Evolutionary conservation across 2,113 vertebrate species (phyloP).

Genomic region (Rynchops niger): DNA sequence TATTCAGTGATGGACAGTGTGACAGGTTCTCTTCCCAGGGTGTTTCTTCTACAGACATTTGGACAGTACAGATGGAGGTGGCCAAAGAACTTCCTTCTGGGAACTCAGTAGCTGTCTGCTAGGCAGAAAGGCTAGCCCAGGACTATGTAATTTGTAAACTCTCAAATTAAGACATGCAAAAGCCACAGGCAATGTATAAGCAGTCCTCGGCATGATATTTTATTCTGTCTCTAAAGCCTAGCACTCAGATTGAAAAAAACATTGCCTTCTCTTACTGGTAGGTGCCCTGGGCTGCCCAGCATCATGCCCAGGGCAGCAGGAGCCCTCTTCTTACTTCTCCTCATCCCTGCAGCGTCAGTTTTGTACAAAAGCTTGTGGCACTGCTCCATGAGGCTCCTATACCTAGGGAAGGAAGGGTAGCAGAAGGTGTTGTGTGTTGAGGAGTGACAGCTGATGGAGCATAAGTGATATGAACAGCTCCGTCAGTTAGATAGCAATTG

Average conservation of each 20-base stretch:
- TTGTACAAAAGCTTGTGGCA: background rate
- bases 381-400: background rate
- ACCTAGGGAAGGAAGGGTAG: background rate
- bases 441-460: background rate
- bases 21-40: conserved; percentile 6
- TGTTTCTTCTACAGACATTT: background rate
- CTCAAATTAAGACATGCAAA: background rate
- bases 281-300: background rate
- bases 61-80: background rate
- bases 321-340: background rate
- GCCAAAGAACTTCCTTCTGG: background rate
- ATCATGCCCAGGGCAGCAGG: background rate
- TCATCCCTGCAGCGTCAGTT: background rate
- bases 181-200: background rate
- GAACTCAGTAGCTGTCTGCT: background rate
- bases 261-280: background rate
- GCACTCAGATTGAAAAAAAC: background rate
- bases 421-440: background rate
- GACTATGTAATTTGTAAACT: background rate
- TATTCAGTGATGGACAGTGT: background rate
- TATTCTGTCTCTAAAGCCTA: background rate
- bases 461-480: background rate
- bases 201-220: background rate
- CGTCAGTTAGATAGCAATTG: background rate
- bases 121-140: background rate